Conservation (phyloP, 2,113 vertebrate genomes). For the Micromys minutus region DNA sequence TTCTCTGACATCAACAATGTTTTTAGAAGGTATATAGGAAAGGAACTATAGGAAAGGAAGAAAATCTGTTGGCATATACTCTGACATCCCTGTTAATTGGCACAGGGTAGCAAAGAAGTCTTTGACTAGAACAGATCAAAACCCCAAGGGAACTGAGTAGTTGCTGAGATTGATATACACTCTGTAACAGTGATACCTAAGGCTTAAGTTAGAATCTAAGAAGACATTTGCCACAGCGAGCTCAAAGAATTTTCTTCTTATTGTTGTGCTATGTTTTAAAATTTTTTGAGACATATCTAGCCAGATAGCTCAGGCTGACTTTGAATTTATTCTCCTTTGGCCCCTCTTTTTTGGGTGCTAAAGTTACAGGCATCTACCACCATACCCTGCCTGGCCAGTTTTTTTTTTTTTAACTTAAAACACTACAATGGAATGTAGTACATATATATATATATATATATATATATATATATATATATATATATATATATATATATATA, state of each 20-base stretch:
- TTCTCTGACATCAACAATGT: conserved; percentile 70
- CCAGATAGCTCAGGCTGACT: not conserved
- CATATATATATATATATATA: too few species aligned
- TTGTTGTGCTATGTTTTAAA: not conserved
- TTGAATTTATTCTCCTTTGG: not conserved
- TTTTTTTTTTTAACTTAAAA: not conserved
- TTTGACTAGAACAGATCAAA: conserved; percentile 68
- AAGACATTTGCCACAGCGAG: conserved; percentile 33
- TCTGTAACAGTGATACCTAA: conserved; percentile 23
- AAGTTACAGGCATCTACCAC: not conserved
- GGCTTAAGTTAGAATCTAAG: conserved; percentile 49
- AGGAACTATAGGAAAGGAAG: conserved; percentile 46
- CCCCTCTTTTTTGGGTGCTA: not conserved
- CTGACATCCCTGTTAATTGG: conserved; percentile 70
- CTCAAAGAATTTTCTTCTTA: not conserved
- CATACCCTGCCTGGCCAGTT: not conserved
- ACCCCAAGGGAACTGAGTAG: conserved; percentile 10
- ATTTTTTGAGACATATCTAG: not conserved
- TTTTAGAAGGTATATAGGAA: conserved; percentile 75
- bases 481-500: too few species aligned
- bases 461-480: too few species aligned
- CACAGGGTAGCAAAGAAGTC: conserved; percentile 57
- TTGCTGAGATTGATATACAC: conserved; percentile 66
- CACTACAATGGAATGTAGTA: not conserved
- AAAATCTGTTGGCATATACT: conserved; percentile 60